These are phyloP conservation scores for Tetropium fuscum DNA, from an alignment of 2,888 invertebrate genomes.

Conservation along the genomic window DNA sequence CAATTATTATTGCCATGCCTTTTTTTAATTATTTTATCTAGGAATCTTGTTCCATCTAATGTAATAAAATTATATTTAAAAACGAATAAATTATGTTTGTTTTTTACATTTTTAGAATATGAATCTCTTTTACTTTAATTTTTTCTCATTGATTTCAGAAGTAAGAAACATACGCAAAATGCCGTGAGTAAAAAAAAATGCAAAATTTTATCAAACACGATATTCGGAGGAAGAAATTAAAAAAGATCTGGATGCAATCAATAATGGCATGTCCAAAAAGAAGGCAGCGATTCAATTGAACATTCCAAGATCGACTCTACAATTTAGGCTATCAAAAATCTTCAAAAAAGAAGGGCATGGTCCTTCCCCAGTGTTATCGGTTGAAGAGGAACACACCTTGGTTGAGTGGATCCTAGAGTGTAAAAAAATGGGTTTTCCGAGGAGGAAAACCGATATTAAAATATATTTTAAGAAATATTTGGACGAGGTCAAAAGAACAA, in stretches of 20 bases:
- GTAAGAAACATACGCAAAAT: not conserved
- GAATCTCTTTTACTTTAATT: not conserved
- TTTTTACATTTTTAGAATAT: not conserved
- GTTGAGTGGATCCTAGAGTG: not conserved
- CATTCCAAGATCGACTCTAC: not conserved
- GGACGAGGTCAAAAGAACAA: not conserved
- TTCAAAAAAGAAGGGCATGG: not conserved
- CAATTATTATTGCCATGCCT: not conserved
- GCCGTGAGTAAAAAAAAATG: not conserved
- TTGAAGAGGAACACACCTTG: not conserved
- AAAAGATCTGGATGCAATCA: not conserved
- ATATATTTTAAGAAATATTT: not conserved
- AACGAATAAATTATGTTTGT: not conserved
- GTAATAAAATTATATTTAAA: not conserved
- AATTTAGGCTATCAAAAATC: not conserved
- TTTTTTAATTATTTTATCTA: not conserved
- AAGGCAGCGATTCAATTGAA: not conserved
- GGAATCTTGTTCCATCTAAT: not conserved
- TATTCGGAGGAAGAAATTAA: not conserved
- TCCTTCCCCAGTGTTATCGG: not conserved
- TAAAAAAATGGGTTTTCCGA: not conserved
- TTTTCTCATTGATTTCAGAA: not conserved
- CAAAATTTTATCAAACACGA: not conserved
- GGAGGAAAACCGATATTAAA: not conserved
- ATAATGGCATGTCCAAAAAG: not conserved